Evolutionary conservation across 2,113 vertebrate genomes (phyloP).

Genomic region (Octodon degus): DNA sequence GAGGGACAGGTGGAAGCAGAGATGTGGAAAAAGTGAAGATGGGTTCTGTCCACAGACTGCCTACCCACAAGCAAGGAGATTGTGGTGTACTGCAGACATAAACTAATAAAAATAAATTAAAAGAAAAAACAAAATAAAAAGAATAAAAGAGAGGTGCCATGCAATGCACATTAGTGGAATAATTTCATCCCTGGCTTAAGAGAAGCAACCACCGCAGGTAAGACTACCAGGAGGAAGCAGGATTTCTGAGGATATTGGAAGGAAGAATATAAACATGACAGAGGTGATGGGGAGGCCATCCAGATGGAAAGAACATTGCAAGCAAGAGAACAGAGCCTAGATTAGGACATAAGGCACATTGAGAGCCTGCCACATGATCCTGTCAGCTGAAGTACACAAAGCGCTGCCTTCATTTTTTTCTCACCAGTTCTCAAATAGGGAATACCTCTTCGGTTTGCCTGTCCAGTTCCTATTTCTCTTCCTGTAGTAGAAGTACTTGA

Average conservation of each 20-base stretch:
- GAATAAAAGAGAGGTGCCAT: neutral
- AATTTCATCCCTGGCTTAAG: neutral
- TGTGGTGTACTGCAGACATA: too few relatives aligned
- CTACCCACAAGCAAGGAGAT: too few relatives aligned
- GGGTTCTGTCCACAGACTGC: too few relatives aligned
- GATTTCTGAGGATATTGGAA: neutral
- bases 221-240: slow-evolving; percentile 14
- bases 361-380: neutral
- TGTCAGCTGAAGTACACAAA: neutral
- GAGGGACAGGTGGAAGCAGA: rapidly evolving
- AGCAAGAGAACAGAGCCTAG: neutral
- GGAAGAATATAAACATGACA: neutral
- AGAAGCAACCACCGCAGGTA: neutral
- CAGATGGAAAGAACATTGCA: neutral
- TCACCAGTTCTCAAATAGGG: neutral
- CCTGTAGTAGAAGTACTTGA: neutral
- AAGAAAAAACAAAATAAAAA: neutral
- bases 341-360: neutral
- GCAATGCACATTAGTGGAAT: neutral
- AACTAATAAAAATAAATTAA: too few relatives aligned
- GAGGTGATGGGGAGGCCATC: neutral
- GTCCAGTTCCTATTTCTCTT: neutral
- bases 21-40: too few relatives aligned
- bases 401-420: neutral
- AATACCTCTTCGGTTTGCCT: neutral